A percentile compares a stretch with the other conserved stretches of the same genome.
Conservation (phyloP, 2,113 vertebrate species). For the Periophthalmus modestus region DNA sequence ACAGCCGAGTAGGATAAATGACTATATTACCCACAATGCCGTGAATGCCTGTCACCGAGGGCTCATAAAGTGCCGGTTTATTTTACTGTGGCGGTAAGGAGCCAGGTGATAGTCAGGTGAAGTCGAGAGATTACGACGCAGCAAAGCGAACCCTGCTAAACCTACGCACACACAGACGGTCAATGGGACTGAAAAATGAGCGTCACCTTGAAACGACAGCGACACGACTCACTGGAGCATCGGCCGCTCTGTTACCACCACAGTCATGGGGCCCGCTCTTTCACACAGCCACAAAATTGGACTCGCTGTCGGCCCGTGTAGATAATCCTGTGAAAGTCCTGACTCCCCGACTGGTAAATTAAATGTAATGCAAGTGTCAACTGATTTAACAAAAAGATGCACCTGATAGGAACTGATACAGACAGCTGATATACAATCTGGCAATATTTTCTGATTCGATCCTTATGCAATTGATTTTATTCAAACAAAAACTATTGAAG, state of each 20-base stretch:
- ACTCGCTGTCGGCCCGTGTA: background rate
- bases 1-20: constrained; percentile 1
- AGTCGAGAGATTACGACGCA: constrained; percentile 58
- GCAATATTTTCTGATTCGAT: background rate
- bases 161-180: constrained; percentile 25
- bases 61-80: constrained; percentile 40
- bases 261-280: constrained; percentile 14
- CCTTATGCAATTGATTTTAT: background rate
- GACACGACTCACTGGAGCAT: constrained; percentile 60
- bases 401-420: constrained; percentile 19
- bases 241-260: constrained; percentile 46
- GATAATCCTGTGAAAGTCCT: constrained; percentile 32
- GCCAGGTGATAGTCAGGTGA: constrained; percentile 42
- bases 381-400: constrained; percentile 39
- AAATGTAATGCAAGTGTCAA: constrained; percentile 49
- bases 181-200: constrained; percentile 66
- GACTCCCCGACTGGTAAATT: constrained; percentile 50
- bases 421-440: background rate
- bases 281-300: constrained; percentile 8
- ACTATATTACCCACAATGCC: constrained; percentile 48
- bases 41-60: constrained; percentile 23
- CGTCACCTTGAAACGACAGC: constrained; percentile 71
- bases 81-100: constrained; percentile 35
- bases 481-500: too few species aligned
- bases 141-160: constrained; percentile 49